phyloP scores from a whole-genome alignment of 2,888 invertebrate species.

The Oithona nana region DNA sequence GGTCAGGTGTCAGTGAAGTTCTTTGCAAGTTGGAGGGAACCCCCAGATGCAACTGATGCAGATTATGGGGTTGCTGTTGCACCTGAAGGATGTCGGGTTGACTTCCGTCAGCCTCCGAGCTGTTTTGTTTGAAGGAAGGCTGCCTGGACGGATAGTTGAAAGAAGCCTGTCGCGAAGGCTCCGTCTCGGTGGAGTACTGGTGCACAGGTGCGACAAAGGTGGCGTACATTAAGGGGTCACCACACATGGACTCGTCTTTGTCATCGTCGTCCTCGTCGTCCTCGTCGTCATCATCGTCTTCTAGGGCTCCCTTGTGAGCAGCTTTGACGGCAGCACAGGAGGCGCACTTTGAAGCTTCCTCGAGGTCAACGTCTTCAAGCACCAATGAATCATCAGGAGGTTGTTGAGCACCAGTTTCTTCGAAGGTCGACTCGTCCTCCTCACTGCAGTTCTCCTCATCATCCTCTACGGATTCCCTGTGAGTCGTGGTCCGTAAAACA shows the following conservation, averaged over 20 bases:
- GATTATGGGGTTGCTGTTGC: neutral
- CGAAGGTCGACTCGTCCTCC: neutral
- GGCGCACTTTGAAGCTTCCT: neutral
- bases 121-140: neutral
- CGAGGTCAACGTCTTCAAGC: neutral
- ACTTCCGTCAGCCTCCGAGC: constrained; percentile 1
- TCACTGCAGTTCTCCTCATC: neutral
- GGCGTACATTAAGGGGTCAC: constrained; percentile 9
- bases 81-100: neutral
- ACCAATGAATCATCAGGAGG: neutral
- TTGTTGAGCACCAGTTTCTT: neutral
- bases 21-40: neutral
- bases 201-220: constrained; percentile 14
- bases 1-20: neutral
- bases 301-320: too few species aligned
- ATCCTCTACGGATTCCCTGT: neutral
- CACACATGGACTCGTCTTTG: neutral
- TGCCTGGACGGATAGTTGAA: neutral
- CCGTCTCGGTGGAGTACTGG: constrained; percentile 12
- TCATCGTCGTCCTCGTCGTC: too few species aligned
- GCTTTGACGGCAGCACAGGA: neutral
- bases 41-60: neutral
- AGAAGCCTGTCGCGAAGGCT: constrained; percentile 2
- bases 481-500: neutral
- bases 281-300: too few species aligned